Conservation (phyloP, 30 jellyfish, hydroid and myxozoan genomes). For the Calvadosia cruxmelitensis region DNA sequence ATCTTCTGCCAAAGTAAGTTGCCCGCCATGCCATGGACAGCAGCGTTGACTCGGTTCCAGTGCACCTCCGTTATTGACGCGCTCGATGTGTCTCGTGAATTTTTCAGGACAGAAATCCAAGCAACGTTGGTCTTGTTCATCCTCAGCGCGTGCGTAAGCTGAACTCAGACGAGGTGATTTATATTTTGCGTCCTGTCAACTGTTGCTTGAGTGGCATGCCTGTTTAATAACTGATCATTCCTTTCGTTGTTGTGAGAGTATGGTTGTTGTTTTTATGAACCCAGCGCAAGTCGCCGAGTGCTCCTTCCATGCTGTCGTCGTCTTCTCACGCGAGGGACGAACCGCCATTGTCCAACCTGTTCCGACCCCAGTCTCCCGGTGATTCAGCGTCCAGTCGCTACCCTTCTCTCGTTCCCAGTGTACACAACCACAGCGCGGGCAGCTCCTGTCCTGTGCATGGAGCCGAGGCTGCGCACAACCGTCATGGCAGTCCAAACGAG, state of each 20-base stretch:
- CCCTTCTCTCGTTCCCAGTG: constrained; percentile 41
- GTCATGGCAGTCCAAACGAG: constrained; percentile 73
- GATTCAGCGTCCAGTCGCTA: constrained; percentile 49
- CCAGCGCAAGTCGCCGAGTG: not conserved
- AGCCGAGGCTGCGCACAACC: constrained; percentile 72
- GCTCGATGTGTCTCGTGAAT: no score
- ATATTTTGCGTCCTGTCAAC: not conserved
- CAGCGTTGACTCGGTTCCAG: no score
- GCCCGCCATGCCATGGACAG: no score
- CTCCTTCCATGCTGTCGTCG: no score
- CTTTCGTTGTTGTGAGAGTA: no score
- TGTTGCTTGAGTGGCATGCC: no score
- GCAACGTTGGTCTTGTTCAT: constrained; percentile 81
- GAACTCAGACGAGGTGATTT: constrained; percentile 62
- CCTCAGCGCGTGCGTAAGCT: constrained; percentile 84
- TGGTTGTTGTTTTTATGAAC: not conserved
- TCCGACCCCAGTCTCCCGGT: constrained; percentile 88
- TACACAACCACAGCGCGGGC: constrained; percentile 61
- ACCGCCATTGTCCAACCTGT: no score
- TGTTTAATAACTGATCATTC: no score
- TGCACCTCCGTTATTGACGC: no score
- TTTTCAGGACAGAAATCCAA: constrained; percentile 25
- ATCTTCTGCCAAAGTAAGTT: no score
- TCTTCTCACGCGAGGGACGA: no score
- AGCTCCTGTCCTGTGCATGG: constrained; percentile 98